Percentiles rank a stretch among this genome's conserved stretches.
Evolutionary conservation across 23 tunicate species (phyloP).

Genomic region (Botrylloides violaceus): DNA sequence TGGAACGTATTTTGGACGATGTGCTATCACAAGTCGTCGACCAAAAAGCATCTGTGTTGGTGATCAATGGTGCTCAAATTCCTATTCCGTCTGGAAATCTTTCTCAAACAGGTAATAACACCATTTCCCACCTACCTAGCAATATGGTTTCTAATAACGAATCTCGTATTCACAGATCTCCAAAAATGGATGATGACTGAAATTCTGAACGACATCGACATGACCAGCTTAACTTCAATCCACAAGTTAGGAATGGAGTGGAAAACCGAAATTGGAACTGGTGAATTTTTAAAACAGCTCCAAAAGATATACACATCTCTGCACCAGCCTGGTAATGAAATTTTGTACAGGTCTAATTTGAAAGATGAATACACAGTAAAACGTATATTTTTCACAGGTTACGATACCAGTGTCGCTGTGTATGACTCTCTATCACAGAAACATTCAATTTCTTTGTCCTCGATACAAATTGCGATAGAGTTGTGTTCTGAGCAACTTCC

Average conservation of each 20-base stretch:
- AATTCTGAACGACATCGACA: slow-evolving; percentile 39
- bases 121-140: background rate
- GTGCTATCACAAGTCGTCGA: slow-evolving; percentile 23
- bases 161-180: slow-evolving; percentile 25
- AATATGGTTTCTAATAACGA: background rate
- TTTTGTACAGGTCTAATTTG: background rate
- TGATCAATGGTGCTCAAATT: slow-evolving; percentile 19
- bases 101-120: slow-evolving; percentile 19
- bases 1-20: slow-evolving; percentile 47
- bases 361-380: background rate
- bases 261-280: slow-evolving; percentile 42
- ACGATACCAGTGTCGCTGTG: slow-evolving; percentile 49
- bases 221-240: slow-evolving; percentile 17
- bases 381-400: slow-evolving; percentile 33
- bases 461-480: slow-evolving; percentile 61
- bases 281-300: slow-evolving; percentile 22
- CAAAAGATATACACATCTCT: slow-evolving; percentile 56
- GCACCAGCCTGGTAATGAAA: slow-evolving; percentile 57
- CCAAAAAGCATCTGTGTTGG: background rate
- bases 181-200: slow-evolving; percentile 31
- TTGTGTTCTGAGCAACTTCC: slow-evolving; percentile 74
- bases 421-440: background rate
- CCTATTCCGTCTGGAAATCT: slow-evolving; percentile 40
- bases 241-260: slow-evolving; percentile 46
- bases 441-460: slow-evolving; percentile 27